Evolutionary conservation across 2,888 invertebrate genomes (phyloP), one percentile per base, ranked within the genome.

Genomic region (Campopleginae sp.): DNA sequence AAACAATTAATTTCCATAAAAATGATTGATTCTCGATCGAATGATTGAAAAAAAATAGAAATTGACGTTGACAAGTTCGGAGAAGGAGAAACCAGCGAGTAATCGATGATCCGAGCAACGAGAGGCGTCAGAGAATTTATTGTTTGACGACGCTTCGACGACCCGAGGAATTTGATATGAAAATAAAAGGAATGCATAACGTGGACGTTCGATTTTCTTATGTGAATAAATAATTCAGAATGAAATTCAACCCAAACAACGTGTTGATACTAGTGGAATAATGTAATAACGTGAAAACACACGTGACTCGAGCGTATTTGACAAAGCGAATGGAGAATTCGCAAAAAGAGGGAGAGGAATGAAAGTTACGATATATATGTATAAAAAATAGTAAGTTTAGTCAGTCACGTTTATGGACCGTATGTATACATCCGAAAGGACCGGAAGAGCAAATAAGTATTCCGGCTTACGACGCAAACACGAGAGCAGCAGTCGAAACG

Each of bases 361-460:
- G 63, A 61, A 70, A 33, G 27, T 71, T 71, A 63, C 68, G 46
- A 42, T 19, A 78, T 48, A 48, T 54, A 23, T 19, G 23, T 23
- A 19, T 51, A 23, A 6, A n/a, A 54, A 23, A 54, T 1, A 23
- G 12, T 70, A 63, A 10, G 68, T 74, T 31, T 63, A 61, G 84
- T 44, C 48, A 46, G 71, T 54, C 65, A 38, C 48, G 46, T 46
- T 76, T 61, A 80, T 76, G 75, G 72, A 27, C 58, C 65, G 58
- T 65, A 46, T 63, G 51, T 14, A 72, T 31, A 54, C 44, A 70
- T 10, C 42, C 17, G 70, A 71, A 72, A 80, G 54, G 61, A 42
- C 77, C 68, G 58, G 48, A 76, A 65, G 61, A 65, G 72, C 77
- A 80, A 80, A 84, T 80, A 77, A 74, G 75, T 77, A 80, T 84